These are phyloP conservation scores for Pampusana beccarii DNA, from an alignment of 2,113 vertebrate species.

Conservation along the genomic window DNA sequence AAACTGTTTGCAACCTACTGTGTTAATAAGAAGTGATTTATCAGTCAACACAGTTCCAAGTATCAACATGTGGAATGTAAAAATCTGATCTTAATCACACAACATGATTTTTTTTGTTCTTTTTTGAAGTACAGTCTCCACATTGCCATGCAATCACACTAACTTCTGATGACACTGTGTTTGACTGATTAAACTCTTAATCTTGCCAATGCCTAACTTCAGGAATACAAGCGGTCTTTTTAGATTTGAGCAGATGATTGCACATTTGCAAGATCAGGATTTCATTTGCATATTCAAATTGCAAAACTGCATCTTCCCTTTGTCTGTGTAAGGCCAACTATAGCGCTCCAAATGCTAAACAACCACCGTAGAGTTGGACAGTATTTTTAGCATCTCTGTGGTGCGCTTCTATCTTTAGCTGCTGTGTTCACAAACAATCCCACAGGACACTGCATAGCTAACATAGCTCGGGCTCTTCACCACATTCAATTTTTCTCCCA, in stretches of 20 bases:
- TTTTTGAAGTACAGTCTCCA: not conserved
- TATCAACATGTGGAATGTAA: conserved; percentile 50
- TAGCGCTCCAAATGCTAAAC: conserved; percentile 43
- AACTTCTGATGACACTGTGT: conserved; percentile 29
- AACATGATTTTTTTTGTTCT: not conserved
- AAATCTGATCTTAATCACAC: conserved; percentile 18
- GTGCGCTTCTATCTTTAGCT: conserved; percentile 62
- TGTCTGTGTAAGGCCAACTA: conserved; percentile 44
- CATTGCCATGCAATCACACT: not conserved
- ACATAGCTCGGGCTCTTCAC: conserved; percentile 38
- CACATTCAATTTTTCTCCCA: not conserved
- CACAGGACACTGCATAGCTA: conserved; percentile 55
- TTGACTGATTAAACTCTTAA: conserved; percentile 58
- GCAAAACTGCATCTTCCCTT: conserved; percentile 46
- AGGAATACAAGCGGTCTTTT: conserved; percentile 43
- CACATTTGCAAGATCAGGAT: conserved; percentile 48
- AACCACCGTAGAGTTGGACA: conserved; percentile 27
- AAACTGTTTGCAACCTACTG: conserved; percentile 49
- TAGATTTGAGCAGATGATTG: conserved; percentile 37
- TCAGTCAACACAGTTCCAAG: conserved; percentile 1
- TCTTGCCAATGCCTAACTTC: conserved; percentile 29
- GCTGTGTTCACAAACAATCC: conserved; percentile 56
- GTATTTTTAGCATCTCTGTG: conserved; percentile 68
- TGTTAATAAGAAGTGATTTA: conserved; percentile 27
- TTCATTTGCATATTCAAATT: conserved; percentile 62